Evolutionary conservation across 2,113 vertebrate species (phyloP).

Genomic region (Nestor notabilis): DNA sequence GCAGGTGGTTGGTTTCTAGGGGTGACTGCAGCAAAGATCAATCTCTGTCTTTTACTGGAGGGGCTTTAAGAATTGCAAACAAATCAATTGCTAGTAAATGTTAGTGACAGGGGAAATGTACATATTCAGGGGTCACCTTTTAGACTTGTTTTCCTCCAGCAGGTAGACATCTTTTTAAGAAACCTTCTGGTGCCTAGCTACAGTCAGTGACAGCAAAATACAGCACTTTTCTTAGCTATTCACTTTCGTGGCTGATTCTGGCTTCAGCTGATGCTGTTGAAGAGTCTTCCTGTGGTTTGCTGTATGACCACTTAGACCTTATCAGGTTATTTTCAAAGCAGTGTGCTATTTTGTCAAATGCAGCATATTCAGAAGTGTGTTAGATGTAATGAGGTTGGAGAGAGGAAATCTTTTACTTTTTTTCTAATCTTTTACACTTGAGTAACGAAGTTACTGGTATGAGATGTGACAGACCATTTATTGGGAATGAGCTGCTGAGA

Average conservation of each 20-base stretch:
- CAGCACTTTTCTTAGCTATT: neutral
- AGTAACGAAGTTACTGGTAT: neutral
- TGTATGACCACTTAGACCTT: neutral
- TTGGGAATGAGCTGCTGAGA: neutral
- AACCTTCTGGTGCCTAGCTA: neutral
- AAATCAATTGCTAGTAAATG: slow-evolving; percentile 18
- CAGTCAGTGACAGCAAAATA: neutral
- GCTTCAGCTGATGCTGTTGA: neutral
- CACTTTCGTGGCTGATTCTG: neutral
- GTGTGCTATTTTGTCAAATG: neutral
- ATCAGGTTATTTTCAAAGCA: neutral
- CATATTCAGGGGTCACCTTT: neutral
- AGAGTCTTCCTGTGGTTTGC: neutral
- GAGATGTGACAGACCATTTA: neutral
- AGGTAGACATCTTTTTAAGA: neutral
- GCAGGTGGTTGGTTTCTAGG: neutral
- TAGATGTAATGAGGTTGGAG: neutral
- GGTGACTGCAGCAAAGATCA: slow-evolving; percentile 9
- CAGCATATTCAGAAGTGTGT: neutral
- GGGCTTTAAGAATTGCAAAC: slow-evolving; percentile 17
- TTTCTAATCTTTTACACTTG: neutral
- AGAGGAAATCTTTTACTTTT: neutral
- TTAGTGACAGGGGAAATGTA: neutral
- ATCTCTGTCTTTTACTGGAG: neutral
- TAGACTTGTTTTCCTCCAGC: neutral